These are phyloP conservation scores for Triops longicaudatus DNA, from an alignment of 1,140 invertebrate genomes.

Conservation along the genomic window DNA sequence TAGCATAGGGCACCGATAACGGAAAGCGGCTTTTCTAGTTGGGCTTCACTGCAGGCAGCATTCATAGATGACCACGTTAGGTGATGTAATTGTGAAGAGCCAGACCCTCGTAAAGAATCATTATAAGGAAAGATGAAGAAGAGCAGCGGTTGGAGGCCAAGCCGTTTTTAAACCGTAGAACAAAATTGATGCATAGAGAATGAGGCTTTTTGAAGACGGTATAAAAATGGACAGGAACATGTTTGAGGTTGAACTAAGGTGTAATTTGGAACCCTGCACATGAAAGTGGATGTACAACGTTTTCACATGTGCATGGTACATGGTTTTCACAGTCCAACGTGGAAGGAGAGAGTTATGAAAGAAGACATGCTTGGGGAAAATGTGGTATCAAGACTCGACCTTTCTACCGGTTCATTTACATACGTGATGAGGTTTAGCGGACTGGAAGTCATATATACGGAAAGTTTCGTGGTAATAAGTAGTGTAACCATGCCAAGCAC, in stretches of 20 bases:
- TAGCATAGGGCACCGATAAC: background rate
- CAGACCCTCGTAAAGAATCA: background rate
- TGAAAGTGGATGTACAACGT: background rate
- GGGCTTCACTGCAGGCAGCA: background rate
- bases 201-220: background rate
- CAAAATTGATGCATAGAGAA: conserved; percentile 2
- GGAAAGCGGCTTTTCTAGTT: background rate
- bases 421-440: conserved; percentile 2
- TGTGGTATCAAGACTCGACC: background rate
- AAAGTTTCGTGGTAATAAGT: background rate
- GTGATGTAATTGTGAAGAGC: background rate
- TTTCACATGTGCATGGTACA: background rate
- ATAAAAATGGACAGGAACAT: conserved; percentile 6
- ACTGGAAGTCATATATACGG: conserved; percentile 6
- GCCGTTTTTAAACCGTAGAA: background rate
- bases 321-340: background rate
- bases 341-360: background rate
- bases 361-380: background rate
- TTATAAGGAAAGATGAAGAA: background rate
- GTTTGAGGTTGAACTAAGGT: conserved; percentile 10
- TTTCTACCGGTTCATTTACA: background rate
- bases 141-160: background rate
- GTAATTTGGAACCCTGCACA: conserved; percentile 3
- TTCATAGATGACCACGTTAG: background rate
- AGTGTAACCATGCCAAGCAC: background rate